Evolutionary conservation across 2,113 vertebrate species (phyloP).

Genomic region (Tauraco erythrolophus): DNA sequence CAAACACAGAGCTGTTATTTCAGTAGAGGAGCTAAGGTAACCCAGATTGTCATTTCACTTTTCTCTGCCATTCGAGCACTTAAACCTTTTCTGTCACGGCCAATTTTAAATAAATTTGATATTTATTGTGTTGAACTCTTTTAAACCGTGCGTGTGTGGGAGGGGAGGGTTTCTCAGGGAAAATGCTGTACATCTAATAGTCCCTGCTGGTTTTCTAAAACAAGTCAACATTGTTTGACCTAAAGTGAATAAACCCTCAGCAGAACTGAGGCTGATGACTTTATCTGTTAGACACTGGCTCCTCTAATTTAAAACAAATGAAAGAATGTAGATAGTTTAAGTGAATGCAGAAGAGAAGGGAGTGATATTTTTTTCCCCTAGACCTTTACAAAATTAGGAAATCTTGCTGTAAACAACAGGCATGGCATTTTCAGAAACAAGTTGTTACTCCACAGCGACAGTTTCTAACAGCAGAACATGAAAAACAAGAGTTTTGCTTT

Average conservation of each 20-base stretch:
- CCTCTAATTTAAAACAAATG: conserved; percentile 67
- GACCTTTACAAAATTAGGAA: conserved; percentile 49
- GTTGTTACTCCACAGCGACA: conserved; percentile 28
- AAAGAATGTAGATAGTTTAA: conserved; percentile 29
- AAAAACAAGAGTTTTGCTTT: conserved; percentile 29
- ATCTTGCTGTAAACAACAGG: conserved; percentile 2
- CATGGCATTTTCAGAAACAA: conserved; percentile 30
- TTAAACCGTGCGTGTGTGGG: background rate
- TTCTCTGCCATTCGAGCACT: background rate
- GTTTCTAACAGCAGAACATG: conserved; percentile 41
- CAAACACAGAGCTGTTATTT: background rate
- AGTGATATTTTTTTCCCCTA: background rate
- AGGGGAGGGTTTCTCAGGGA: conserved; percentile 42
- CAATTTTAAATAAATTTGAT: conserved; percentile 16
- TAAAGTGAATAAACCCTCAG: conserved; percentile 43
- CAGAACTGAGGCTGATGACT: conserved; percentile 51
- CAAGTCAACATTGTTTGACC: conserved; percentile 62
- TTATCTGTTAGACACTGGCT: conserved; percentile 52
- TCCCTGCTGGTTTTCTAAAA: conserved; percentile 48
- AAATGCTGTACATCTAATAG: conserved; percentile 33
- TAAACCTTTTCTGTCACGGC: background rate
- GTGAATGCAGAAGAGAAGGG: conserved; percentile 10
- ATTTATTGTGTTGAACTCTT: conserved; percentile 43
- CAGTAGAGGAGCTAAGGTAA: background rate
- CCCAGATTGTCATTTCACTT: background rate